Conservation (phyloP, 2,113 vertebrate species). For the Datnioides undecimradiatus region DNA sequence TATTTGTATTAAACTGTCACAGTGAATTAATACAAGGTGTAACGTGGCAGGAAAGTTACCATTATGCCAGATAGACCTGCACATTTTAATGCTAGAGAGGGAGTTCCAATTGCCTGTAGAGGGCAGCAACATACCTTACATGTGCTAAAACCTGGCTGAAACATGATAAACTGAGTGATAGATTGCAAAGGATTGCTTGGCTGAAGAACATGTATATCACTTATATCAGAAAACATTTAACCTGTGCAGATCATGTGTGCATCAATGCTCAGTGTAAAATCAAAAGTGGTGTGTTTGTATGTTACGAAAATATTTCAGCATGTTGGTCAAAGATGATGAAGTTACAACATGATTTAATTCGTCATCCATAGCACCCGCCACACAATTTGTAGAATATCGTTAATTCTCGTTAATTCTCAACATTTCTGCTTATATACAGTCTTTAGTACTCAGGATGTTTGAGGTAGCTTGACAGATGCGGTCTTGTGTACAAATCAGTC, state of each 20-base stretch:
- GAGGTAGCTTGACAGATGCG: background rate
- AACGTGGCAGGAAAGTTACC: background rate
- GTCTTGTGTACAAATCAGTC: background rate
- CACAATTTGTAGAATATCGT: background rate
- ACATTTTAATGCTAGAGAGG: background rate
- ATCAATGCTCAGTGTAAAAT: background rate
- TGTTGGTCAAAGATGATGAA: background rate
- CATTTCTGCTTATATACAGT: background rate
- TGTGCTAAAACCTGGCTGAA: background rate
- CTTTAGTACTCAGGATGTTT: background rate
- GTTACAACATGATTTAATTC: background rate
- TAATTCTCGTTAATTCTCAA: background rate
- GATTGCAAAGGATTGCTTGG: background rate
- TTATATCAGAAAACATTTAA: background rate
- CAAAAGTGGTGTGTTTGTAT: background rate
- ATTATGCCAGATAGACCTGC: background rate
- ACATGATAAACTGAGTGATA: too few relatives aligned
- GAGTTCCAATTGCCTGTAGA: conserved; percentile 37
- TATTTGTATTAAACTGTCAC: conserved; percentile 26
- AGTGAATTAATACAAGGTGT: too few relatives aligned
- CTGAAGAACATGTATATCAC: background rate
- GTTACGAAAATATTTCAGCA: background rate
- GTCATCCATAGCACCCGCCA: background rate
- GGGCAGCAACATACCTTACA: conserved; percentile 61
- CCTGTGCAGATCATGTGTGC: too few relatives aligned